Conservation (phyloP, 2,113 vertebrate genomes). For the Synodontis membranacea region DNA sequence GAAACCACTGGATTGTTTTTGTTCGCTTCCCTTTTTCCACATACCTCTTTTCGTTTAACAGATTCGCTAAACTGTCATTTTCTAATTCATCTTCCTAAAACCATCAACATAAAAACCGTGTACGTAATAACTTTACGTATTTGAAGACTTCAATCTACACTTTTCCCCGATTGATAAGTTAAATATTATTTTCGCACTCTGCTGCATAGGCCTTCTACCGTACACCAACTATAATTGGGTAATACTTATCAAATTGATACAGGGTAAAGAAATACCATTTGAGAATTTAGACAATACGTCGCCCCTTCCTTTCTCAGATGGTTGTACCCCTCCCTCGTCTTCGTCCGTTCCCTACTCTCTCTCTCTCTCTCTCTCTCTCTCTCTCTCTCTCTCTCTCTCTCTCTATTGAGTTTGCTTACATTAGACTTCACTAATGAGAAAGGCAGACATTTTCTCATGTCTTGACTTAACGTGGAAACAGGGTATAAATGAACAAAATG, state of each 20-base stretch:
- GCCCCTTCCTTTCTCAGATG: constrained; percentile 53
- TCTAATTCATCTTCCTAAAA: constrained; percentile 38
- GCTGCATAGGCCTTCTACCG: constrained; percentile 29
- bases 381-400: constrained; percentile 51
- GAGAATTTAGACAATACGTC: constrained; percentile 59
- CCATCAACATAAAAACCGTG: constrained; percentile 16
- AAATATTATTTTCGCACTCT: constrained; percentile 38
- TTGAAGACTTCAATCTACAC: constrained; percentile 24
- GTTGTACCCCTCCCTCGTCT: constrained; percentile 40
- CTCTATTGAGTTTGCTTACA: constrained; percentile 63
- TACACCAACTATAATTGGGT: constrained; percentile 46
- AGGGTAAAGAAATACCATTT: constrained; percentile 73
- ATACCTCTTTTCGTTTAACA: constrained; percentile 59
- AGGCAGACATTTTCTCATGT: constrained; percentile 77
- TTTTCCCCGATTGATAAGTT: constrained; percentile 11
- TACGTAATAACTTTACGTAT: neutral
- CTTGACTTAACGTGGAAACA: constrained; percentile 97
- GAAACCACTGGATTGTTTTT: constrained; percentile 67
- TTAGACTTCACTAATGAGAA: constrained; percentile 68
- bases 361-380: constrained; percentile 31
- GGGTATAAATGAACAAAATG: constrained; percentile 99
- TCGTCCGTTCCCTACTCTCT: constrained; percentile 25
- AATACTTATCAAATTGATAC: constrained; percentile 62
- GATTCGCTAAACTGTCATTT: constrained; percentile 58
- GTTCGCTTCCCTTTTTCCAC: constrained; percentile 59